These are phyloP conservation scores for Nothoprocta pentlandii DNA, from an alignment of 2,113 vertebrate species.

Conservation along the genomic window DNA sequence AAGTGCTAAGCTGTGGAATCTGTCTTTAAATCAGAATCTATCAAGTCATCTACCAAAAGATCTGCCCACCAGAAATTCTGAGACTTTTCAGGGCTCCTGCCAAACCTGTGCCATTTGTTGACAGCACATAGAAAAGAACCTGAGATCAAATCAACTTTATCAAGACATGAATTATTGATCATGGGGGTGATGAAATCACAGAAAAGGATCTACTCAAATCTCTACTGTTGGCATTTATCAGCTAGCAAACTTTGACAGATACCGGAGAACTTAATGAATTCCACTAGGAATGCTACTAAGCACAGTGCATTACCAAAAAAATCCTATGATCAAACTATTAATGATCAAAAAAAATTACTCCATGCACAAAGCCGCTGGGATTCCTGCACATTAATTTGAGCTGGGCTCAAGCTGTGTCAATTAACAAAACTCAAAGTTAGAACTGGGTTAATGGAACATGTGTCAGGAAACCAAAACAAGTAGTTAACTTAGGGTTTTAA, in stretches of 20 bases:
- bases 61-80: not conserved
- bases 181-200: not conserved
- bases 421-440: slow-evolving; percentile 10
- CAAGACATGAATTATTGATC: not conserved
- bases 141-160: not conserved
- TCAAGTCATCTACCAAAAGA: not conserved
- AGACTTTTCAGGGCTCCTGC: not conserved
- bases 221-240: not conserved
- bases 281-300: not conserved
- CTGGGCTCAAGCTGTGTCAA: not conserved
- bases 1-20: not conserved
- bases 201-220: not conserved
- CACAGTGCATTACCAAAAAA: not conserved
- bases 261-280: not conserved
- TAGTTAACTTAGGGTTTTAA: not conserved
- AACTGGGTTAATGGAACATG: slow-evolving; percentile 54
- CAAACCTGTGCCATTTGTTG: not conserved
- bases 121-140: not conserved
- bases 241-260: not conserved
- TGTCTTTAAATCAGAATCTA: not conserved
- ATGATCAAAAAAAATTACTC: not conserved
- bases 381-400: not conserved
- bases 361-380: slow-evolving; percentile 20
- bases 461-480: slow-evolving; percentile 8
- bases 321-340: not conserved